Percentiles rank a stretch among this genome's conserved stretches.
Conservation (phyloP, 1,140 invertebrate species). For the Wiebesia pumilae region DNA sequence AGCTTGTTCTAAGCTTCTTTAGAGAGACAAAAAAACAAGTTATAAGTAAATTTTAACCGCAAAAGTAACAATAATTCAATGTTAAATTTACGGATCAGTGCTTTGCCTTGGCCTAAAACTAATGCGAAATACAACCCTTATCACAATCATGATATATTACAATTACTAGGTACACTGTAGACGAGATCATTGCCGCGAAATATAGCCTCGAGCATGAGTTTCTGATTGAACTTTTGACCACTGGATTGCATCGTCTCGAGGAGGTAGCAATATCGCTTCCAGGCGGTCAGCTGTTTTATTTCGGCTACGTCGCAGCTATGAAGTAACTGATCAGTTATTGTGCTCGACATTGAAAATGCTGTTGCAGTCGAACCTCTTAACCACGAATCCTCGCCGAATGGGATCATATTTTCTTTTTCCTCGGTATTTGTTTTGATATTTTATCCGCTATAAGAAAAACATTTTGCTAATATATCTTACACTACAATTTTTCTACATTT, state of each 20-base stretch:
- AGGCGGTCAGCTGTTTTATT: constrained; percentile 65
- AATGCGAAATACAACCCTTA: neutral
- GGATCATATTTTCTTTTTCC: constrained; percentile 26
- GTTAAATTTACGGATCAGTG: neutral
- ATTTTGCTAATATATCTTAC: neutral
- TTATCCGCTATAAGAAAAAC: neutral
- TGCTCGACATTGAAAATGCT: no score
- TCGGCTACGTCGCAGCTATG: constrained; percentile 45
- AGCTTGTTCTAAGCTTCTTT: no score
- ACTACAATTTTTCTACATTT: neutral
- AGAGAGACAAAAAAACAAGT: no score
- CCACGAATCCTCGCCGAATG: constrained; percentile 2
- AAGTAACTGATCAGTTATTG: neutral
- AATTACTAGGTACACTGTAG: constrained; percentile 49
- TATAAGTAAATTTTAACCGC: no score
- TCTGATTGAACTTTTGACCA: constrained; percentile 63
- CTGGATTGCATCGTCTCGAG: constrained; percentile 61
- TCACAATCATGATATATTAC: neutral
- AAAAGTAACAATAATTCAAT: neutral
- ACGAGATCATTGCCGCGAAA: constrained; percentile 66
- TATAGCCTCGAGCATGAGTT: constrained; percentile 65
- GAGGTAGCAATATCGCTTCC: constrained; percentile 65
- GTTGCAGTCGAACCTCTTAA: neutral
- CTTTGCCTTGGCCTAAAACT: neutral
- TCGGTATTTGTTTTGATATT: neutral